A percentile compares a stretch with the other conserved stretches of the same genome.
Conservation (phyloP, 2,113 vertebrate genomes). For the Anser brachyrhynchus region DNA sequence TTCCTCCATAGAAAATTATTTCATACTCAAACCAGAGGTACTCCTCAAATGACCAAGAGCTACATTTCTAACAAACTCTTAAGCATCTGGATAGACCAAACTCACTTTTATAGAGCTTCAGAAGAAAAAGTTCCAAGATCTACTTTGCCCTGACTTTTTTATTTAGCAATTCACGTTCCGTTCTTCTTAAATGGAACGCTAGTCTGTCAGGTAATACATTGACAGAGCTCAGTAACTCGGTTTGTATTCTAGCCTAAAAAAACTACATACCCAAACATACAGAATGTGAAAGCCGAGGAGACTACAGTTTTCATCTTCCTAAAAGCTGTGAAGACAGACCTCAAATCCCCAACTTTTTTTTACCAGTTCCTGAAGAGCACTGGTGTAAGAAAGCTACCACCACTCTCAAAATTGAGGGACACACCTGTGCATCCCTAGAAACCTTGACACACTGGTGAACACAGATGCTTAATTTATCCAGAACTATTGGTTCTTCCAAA, state of each 20-base stretch:
- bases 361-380: neutral
- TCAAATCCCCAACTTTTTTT: neutral
- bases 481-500: neutral
- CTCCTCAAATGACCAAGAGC: neutral
- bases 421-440: neutral
- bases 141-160: neutral
- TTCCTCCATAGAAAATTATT: neutral
- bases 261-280: neutral
- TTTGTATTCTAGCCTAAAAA: neutral
- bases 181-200: neutral
- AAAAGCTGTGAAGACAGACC: neutral
- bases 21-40: neutral
- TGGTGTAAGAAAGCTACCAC: neutral
- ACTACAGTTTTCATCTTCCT: neutral
- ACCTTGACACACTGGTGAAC: neutral
- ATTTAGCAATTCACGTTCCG: neutral
- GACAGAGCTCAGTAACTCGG: neutral
- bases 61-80: neutral
- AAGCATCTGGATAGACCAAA: neutral
- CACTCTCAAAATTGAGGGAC: neutral
- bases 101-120: neutral
- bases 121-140: neutral
- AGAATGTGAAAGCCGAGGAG: neutral
- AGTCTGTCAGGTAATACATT: neutral
- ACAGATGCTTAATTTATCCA: neutral